These are phyloP conservation scores for Lamellibrachia columna DNA, from an alignment of 2,888 invertebrate species.

Conservation along the genomic window DNA sequence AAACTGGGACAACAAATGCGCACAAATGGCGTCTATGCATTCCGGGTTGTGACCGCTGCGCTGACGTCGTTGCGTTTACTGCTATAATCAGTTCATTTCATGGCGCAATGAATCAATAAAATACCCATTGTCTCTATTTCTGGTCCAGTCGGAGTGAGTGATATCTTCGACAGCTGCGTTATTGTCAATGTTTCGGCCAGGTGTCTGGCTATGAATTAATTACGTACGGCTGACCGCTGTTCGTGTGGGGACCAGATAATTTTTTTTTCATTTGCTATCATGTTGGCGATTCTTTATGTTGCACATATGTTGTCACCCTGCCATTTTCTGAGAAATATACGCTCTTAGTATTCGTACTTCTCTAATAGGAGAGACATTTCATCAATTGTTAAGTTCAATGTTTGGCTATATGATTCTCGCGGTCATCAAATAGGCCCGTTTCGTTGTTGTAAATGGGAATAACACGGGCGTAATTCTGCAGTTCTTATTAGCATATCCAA, in stretches of 20 bases:
- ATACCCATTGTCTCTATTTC: not conserved
- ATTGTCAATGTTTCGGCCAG: not conserved
- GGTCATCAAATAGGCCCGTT: not conserved
- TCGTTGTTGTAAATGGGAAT: not conserved
- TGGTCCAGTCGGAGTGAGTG: not conserved
- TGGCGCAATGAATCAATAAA: not conserved
- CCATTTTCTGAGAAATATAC: too few relatives aligned
- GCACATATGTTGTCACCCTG: too few relatives aligned
- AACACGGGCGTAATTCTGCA: not conserved
- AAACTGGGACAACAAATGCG: not conserved
- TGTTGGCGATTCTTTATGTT: too few relatives aligned
- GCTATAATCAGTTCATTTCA: not conserved
- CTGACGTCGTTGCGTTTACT: not conserved
- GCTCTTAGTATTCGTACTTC: too few relatives aligned
- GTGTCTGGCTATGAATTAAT: not conserved
- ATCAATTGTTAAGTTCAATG: too few relatives aligned
- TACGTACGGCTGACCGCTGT: not conserved
- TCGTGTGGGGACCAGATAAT: not conserved
- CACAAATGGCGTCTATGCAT: not conserved
- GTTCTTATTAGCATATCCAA: too few relatives aligned
- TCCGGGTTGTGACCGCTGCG: not conserved
- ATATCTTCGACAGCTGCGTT: conserved; percentile 5
- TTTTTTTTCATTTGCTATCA: too few relatives aligned
- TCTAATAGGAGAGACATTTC: too few relatives aligned
- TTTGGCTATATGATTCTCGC: not conserved